Percentiles rank a stretch among this genome's conserved stretches.
These are phyloP conservation scores for Belonocnema kinseyi DNA, from an alignment of 1,140 invertebrate species.

Conservation along the genomic window DNA sequence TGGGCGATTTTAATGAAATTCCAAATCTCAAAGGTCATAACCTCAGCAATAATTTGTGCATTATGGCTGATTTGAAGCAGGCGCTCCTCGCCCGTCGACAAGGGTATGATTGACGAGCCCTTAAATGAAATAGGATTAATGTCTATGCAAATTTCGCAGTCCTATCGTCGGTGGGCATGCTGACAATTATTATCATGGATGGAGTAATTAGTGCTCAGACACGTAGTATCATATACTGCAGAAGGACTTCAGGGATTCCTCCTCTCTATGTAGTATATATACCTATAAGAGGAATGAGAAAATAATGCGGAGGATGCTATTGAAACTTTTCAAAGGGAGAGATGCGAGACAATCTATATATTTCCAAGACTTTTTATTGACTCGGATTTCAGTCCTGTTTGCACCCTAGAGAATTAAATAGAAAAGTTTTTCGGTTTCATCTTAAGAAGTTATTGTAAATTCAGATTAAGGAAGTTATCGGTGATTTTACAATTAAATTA, in stretches of 20 bases:
- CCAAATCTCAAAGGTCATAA: no score
- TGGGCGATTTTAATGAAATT: no score
- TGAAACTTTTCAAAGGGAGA: background rate
- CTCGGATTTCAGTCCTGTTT: background rate
- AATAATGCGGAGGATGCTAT: background rate
- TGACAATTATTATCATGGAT: constrained; percentile 17
- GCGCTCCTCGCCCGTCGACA: background rate
- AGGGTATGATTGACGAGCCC: constrained; percentile 62
- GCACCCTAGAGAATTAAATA: background rate
- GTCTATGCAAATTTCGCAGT: constrained; percentile 56
- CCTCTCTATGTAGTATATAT: background rate
- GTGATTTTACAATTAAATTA: no score
- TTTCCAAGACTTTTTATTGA: background rate
- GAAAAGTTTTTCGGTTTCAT: no score
- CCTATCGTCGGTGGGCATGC: constrained; percentile 3
- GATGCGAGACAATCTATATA: no score
- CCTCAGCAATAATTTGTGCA: background rate
- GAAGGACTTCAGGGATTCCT: background rate
- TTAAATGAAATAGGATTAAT: constrained; percentile 63
- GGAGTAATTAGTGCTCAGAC: background rate
- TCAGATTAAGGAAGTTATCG: no score
- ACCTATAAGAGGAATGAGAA: background rate
- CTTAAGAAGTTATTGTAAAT: no score
- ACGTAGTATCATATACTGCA: constrained; percentile 8
- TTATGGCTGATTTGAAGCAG: background rate